Conservation (phyloP, 2,113 vertebrate genomes). For the Leptocoma aspasia region DNA sequence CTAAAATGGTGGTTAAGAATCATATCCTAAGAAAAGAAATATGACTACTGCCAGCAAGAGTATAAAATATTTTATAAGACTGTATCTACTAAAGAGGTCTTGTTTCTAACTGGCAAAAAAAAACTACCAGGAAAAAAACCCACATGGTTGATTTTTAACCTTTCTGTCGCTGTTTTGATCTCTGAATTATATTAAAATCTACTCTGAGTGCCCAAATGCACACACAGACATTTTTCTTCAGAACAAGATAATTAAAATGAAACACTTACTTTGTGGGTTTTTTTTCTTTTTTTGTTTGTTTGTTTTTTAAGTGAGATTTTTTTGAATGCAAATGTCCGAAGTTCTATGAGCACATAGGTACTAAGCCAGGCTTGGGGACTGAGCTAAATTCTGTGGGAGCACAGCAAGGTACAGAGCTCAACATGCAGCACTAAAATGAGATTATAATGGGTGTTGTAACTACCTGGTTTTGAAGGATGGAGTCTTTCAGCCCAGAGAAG, state of each 20-base stretch:
- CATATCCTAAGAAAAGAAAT: neutral
- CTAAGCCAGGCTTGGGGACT: neutral
- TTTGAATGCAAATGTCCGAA: neutral
- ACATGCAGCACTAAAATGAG: neutral
- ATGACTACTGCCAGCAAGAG: rapidly evolving
- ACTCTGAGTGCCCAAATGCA: neutral
- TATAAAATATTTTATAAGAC: neutral
- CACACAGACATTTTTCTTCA: neutral
- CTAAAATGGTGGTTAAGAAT: neutral
- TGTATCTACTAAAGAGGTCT: neutral
- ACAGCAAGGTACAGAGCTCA: neutral
- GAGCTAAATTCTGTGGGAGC: neutral
- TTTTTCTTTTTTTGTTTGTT: neutral
- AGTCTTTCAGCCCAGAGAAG: neutral
- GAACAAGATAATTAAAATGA: neutral
- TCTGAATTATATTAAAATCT: neutral
- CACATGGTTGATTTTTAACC: neutral
- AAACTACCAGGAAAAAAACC: neutral
- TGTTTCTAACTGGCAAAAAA: neutral
- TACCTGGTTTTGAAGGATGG: neutral
- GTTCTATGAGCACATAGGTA: neutral
- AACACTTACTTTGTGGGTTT: neutral
- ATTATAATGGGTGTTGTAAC: neutral
- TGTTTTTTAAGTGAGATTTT: neutral
- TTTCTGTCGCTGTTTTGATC: neutral